These are phyloP conservation scores for Talpa occidentalis DNA, from an alignment of 2,113 vertebrate genomes.

Conservation along the genomic window DNA sequence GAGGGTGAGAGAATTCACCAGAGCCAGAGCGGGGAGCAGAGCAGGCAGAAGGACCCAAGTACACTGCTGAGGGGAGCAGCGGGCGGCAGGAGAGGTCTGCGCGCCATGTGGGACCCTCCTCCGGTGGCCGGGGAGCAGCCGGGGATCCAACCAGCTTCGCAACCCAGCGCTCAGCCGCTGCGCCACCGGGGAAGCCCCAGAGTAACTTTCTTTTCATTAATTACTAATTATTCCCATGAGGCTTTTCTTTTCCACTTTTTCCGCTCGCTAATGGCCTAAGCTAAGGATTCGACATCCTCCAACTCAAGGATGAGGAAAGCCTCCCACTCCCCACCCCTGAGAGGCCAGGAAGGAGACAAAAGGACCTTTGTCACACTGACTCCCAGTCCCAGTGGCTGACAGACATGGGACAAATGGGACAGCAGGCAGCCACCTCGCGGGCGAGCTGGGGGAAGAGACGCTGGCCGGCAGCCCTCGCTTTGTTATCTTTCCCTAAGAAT, in stretches of 20 bases:
- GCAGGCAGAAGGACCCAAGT: no score
- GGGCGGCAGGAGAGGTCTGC: no score
- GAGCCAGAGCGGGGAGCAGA: no score
- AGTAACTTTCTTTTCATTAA: neutral
- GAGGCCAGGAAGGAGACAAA: neutral
- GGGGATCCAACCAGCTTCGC: no score
- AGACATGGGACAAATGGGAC: neutral
- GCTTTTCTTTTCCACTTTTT: neutral
- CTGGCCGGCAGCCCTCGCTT: neutral
- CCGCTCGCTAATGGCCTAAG: neutral
- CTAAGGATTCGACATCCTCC: neutral
- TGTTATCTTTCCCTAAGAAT: constrained; percentile 43
- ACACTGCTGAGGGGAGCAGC: no score
- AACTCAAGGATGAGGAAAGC: neutral
- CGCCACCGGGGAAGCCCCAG: no score
- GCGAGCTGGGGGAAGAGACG: neutral
- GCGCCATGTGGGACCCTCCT: no score
- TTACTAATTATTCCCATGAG: neutral
- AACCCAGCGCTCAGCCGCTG: no score
- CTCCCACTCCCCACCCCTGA: neutral
- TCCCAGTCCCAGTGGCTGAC: neutral
- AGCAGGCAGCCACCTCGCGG: neutral
- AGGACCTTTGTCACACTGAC: constrained; percentile 30
- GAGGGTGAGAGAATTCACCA: no score
- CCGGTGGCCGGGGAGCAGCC: no score